These are phyloP conservation scores for Macrosiphum euphorbiae DNA, from an alignment of 2,888 invertebrate species.

Conservation along the genomic window DNA sequence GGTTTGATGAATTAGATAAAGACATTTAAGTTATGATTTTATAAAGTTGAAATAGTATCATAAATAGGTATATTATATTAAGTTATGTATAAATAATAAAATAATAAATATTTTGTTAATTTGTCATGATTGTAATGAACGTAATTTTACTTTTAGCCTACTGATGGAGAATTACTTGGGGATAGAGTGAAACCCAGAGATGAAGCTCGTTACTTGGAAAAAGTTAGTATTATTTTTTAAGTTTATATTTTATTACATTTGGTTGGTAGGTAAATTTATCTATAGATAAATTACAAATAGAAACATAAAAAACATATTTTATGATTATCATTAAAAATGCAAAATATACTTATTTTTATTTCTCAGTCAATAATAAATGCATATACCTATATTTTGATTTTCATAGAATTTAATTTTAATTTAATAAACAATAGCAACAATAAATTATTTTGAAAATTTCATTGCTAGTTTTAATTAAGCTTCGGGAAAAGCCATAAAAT, in stretches of 20 bases:
- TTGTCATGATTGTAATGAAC: not conserved
- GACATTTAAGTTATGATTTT: not conserved
- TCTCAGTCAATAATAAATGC: not conserved
- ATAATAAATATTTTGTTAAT: not conserved
- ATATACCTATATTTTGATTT: not conserved
- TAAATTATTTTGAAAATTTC: constrained; percentile 33
- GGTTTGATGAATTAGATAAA: not conserved
- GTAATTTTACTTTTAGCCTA: constrained; percentile 37
- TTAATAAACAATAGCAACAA: not conserved
- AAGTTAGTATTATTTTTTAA: constrained; percentile 60
- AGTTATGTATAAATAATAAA: not conserved
- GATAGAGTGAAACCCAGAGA: constrained; percentile 41
- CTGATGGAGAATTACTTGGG: constrained; percentile 49
- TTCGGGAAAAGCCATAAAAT: constrained; percentile 55
- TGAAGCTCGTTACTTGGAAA: constrained; percentile 44
- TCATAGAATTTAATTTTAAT: not conserved
- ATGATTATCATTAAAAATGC: not conserved
- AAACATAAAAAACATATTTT: not conserved
- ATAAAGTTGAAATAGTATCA: not conserved
- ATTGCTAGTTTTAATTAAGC: constrained; percentile 22
- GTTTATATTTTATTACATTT: not conserved
- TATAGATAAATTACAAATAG: not conserved
- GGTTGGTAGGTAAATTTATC: constrained; percentile 46
- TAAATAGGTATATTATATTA: not conserved
- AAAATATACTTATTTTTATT: not conserved